Base-by-base conservation (phyloP, 2,113 vertebrate species). In the Corythoichthys intestinalis region DNA sequence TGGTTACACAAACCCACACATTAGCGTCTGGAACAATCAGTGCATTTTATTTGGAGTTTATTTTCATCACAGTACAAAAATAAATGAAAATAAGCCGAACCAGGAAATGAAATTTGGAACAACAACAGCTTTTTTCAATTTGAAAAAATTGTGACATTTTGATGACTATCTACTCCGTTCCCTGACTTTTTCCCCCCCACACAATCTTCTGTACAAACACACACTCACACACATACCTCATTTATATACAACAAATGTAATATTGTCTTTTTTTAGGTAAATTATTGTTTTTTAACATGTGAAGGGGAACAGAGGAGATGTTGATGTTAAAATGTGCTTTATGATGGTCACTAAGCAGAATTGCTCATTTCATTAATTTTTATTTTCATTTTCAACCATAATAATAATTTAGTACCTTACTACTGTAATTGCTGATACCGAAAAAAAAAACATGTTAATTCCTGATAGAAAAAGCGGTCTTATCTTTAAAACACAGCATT, bases 41-140 rank as follows among this genome's bases (percentile, higher is more conserved):
- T 63, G n/a, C 11, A 63, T 48, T 61, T 63, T 63, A 63, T 63
- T 95, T 98, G 95, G 95, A 93, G 94, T 97, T 98, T 96, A 95
- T 97, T 96, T 93, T 85, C 94, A 94, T 94, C 95, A 98, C 96
- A 92, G 96, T 98, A 99, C 97, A 99, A 99, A 99, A 98, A 97
- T 98, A 99, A 98, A 98, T 98, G 92, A 96, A 98, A 96, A 93
- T 94, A 93, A 90, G 94, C 94, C 89, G 76, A 20, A 91, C 90
- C 81, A 77, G 66, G 83, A 86, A 88, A 85, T 86, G 57, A 70
- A 73, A 84, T 84, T 66, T 83, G 79, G 87, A 28, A 28, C 20
- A 28, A 28, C 20, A 28, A 28, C 20, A 28, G 20, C 20, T 88
- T 88, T 86, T 70, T 79, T 86, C 78, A 81, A 75, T 84, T 81